Evolutionary conservation across 2,797 vertebrate species (phyloP).

Genomic region (Melanogrammus aeglefinus): DNA sequence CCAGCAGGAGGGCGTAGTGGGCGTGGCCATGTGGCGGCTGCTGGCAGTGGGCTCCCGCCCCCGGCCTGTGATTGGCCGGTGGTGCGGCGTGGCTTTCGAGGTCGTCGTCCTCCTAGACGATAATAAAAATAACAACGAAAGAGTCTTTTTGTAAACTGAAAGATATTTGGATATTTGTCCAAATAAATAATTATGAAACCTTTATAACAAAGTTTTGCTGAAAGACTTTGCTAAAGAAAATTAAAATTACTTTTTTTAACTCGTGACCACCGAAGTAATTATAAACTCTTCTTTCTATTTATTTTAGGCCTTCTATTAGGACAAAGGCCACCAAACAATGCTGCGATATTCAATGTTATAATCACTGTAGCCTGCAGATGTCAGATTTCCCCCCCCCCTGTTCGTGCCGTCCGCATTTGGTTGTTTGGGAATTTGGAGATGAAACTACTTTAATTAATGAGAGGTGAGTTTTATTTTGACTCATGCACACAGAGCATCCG

Average conservation of each 20-base stretch:
- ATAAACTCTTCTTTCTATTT: neutral
- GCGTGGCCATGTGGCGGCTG: constrained; percentile 79
- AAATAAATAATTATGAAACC: no score
- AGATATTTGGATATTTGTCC: no score
- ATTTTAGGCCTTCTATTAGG: neutral
- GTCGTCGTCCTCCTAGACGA: constrained; percentile 84
- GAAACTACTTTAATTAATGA: constrained; percentile 1
- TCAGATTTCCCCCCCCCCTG: constrained; percentile 39
- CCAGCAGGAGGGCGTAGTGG: constrained; percentile 72
- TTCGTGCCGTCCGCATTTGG: constrained; percentile 6
- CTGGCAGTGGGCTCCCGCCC: constrained; percentile 75
- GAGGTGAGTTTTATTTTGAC: neutral
- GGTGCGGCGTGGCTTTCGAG: constrained; percentile 75
- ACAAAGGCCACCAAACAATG: neutral
- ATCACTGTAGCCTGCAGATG: constrained; percentile 56
- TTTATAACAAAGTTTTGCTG: no score
- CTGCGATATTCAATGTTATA: constrained; percentile 2
- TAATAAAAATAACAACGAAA: no score
- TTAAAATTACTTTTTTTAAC: neutral
- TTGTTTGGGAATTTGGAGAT: constrained; percentile 41
- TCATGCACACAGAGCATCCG: neutral
- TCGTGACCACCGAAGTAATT: neutral
- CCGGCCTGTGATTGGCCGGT: constrained; percentile 79
- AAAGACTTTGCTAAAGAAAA: no score
- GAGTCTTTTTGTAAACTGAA: no score